These are phyloP conservation scores for Grammomys dolichurus DNA, from an alignment of 2,113 vertebrate species.

Conservation along the genomic window DNA sequence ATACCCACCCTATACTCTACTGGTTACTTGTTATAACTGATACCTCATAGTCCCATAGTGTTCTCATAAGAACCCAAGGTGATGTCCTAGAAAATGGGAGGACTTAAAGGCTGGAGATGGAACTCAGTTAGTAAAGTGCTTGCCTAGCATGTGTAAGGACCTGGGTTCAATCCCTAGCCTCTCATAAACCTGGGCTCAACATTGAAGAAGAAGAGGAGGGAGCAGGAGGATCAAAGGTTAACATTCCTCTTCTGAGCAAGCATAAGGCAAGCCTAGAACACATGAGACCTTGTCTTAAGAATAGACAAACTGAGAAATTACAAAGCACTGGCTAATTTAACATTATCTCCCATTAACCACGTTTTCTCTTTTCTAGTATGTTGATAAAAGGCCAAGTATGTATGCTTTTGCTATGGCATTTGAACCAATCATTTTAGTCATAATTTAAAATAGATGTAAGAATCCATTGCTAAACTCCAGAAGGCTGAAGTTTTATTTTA, in stretches of 20 bases:
- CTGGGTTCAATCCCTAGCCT: not conserved
- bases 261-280: not conserved
- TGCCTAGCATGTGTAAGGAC: not conserved
- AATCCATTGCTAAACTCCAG: not conserved
- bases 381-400: not conserved
- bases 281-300: not conserved
- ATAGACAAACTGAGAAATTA: not conserved
- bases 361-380: not conserved
- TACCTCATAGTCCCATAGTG: not conserved
- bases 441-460: constrained; percentile 18
- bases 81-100: not conserved
- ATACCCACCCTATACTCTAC: not conserved
- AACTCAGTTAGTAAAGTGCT: not conserved
- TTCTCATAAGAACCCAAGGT: not conserved
- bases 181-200: not conserved
- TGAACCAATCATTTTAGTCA: not conserved
- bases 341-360: not conserved
- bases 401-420: not conserved
- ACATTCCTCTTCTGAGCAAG: not conserved
- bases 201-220: not conserved
- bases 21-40: not conserved
- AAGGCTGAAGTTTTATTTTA: not conserved
- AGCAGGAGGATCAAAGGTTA: not conserved
- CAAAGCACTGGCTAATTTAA: not conserved
- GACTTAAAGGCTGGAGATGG: not conserved